Conservation (phyloP, 2,888 invertebrate genomes). For the Pilophorus perplexus region DNA sequence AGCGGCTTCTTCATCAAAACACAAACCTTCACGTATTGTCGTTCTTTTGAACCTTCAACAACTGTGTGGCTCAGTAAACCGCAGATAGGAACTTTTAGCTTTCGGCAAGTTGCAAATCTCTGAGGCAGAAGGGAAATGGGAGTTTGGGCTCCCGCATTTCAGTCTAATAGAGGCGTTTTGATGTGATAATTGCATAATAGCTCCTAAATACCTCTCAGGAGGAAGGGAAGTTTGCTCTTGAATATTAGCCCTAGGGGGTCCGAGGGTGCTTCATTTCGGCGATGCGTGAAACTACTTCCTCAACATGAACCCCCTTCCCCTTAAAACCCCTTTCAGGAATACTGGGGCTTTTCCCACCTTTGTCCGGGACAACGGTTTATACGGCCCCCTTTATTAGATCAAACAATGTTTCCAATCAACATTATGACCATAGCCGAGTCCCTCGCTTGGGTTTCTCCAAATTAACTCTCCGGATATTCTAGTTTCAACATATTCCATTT, state of each 20-base stretch:
- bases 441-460: slow-evolving; percentile 17
- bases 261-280: background rate
- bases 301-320: background rate
- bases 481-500: slow-evolving; percentile 13
- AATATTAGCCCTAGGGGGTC: slow-evolving; percentile 20
- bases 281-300: slow-evolving; percentile 31
- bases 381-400: slow-evolving; percentile 38
- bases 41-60: too few relatives aligned
- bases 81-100: too few relatives aligned
- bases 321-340: slow-evolving; percentile 4
- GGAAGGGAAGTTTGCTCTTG: slow-evolving; percentile 25
- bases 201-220: slow-evolving; percentile 14
- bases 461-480: slow-evolving; percentile 37
- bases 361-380: slow-evolving; percentile 6
- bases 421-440: slow-evolving; percentile 30
- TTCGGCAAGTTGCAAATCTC: too few relatives aligned
- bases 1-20: too few relatives aligned
- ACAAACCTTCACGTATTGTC: too few relatives aligned
- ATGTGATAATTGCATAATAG: slow-evolving; percentile 32
- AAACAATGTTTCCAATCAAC: slow-evolving; percentile 40
- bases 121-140: too few relatives aligned
- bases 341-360: background rate
- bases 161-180: slow-evolving; percentile 14
- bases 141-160: background rate
- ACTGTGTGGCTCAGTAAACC: too few relatives aligned